phyloP scores from a whole-genome alignment of 2,113 vertebrate species.

The Epinephelus cyanopodus region DNA sequence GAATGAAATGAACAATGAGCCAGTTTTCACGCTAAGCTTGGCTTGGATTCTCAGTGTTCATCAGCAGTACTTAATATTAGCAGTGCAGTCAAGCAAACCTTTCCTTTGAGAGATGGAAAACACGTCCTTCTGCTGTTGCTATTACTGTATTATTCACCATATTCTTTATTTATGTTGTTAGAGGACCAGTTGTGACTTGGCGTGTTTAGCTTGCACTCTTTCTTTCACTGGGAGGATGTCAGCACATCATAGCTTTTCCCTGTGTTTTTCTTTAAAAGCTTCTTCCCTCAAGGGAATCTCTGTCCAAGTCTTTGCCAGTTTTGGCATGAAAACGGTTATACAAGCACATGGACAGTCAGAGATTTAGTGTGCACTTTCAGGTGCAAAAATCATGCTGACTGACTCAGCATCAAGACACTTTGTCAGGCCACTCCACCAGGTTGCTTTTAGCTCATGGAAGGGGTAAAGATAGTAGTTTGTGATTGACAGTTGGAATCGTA shows the following conservation, averaged over 20 bases:
- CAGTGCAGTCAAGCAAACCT: neutral
- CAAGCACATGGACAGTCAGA: slow-evolving; percentile 36
- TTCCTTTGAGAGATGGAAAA: slow-evolving; percentile 15
- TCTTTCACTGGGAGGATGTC: slow-evolving; percentile 42
- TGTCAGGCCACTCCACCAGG: slow-evolving; percentile 36
- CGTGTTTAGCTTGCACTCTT: slow-evolving; percentile 12
- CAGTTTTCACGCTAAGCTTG: slow-evolving; percentile 25
- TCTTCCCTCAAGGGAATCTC: slow-evolving; percentile 62
- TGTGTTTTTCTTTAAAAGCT: slow-evolving; percentile 47
- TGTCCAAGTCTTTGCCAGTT: slow-evolving; percentile 65
- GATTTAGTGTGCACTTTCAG: slow-evolving; percentile 53
- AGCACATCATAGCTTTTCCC: slow-evolving; percentile 7
- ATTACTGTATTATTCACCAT: slow-evolving; percentile 22
- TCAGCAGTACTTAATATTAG: slow-evolving; percentile 17
- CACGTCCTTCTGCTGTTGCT: neutral
- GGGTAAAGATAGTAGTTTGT: slow-evolving; percentile 4
- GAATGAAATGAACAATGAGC: slow-evolving; percentile 42
- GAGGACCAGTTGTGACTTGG: slow-evolving; percentile 38
- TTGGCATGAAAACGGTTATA: slow-evolving; percentile 50
- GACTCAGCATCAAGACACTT: slow-evolving; percentile 45
- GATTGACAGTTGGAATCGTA: slow-evolving; percentile 3
- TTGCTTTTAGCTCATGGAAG: slow-evolving; percentile 29
- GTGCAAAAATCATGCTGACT: slow-evolving; percentile 57
- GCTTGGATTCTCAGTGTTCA: slow-evolving; percentile 36
- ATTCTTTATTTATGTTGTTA: slow-evolving; percentile 31